Base-by-base conservation (phyloP, 2,888 invertebrate genomes). In the Phengaris arion region DNA sequence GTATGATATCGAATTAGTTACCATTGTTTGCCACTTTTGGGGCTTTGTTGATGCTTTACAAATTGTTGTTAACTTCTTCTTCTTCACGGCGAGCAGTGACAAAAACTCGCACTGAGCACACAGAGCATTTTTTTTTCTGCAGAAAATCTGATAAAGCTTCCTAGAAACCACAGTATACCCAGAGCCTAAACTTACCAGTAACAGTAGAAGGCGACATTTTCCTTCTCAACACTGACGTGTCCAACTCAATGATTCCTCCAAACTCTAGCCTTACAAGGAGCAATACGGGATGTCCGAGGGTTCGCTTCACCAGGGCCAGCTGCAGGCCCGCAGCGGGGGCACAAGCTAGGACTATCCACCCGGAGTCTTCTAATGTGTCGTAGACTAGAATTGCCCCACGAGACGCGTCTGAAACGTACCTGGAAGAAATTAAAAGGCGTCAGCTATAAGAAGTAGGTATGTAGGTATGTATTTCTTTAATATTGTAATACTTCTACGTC, bases 371-470 rank as follows among this genome's bases (percentile, higher is more conserved):
- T 10, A 94, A 91, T 4, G 95, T 94, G 82, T 97, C 96, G 82
- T 95, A 95, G 0, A 97, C 96, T 2, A 75, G 70, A 15, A 75
- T 35, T 4, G 75, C 75, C 4, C 75, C 75, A 13, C 95, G 94
- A 0, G 95, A 95, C 0, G 96, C 96, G 84, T 97, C 97, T 64
- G 96, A 95, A 22, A 96, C 91, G 82, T 96, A 95, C 74, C 91
- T 91, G 81, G 22, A 22, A 15, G 9, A 57, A 57, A 8, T 48
- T 7, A 35, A 35, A 35, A 35, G 35, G 4, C 35, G 35, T 35
- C 35, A 35, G 35, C 35, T 35, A 35, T 22, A 22, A 22, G 0
- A 22, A 22, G 22, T 22, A 22, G 22, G 22, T 22, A 35, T 35
- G 35, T 22, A 22, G 4, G 35, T 35, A 35, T 35, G 35, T 35